phyloP scores from a whole-genome alignment of 2,113 vertebrate genomes.

The Antechinus stuartii region DNA sequence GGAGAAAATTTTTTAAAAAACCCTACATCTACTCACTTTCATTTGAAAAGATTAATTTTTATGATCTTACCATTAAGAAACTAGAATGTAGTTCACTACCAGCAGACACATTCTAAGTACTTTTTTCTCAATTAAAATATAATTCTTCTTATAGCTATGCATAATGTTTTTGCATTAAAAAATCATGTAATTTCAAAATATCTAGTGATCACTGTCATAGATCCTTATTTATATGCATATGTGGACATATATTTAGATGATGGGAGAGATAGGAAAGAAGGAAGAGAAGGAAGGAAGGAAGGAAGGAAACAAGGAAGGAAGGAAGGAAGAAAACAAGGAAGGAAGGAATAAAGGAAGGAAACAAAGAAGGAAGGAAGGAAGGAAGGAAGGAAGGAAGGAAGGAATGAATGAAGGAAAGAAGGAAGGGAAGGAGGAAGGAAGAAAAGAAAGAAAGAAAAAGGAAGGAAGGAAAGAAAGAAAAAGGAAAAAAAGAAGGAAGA shows the following conservation, averaged over 20 bases:
- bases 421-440: too few relatives aligned
- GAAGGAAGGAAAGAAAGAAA: too few relatives aligned
- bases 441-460: too few relatives aligned
- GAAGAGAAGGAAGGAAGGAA: too few relatives aligned
- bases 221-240: not conserved
- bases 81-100: slow-evolving; percentile 9
- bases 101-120: not conserved
- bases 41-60: slow-evolving; percentile 4
- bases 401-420: too few relatives aligned
- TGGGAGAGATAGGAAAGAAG: too few relatives aligned
- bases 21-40: slow-evolving; percentile 21
- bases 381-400: not conserved
- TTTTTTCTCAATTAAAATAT: not conserved
- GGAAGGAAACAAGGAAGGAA: too few relatives aligned
- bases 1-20: not conserved
- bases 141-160: not conserved
- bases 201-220: not conserved
- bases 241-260: slow-evolving; percentile 11
- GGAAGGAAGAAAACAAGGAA: too few relatives aligned
- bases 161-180: not conserved
- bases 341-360: too few relatives aligned
- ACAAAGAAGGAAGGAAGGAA: rapidly evolving
- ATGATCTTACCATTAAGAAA: slow-evolving; percentile 12
- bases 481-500: too few relatives aligned
- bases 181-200: slow-evolving; percentile 8